A percentile compares a stretch with the other conserved stretches of the same genome.
Evolutionary conservation across 1,140 invertebrate genomes (phyloP).

Genomic region (Agrypnia vestita): DNA sequence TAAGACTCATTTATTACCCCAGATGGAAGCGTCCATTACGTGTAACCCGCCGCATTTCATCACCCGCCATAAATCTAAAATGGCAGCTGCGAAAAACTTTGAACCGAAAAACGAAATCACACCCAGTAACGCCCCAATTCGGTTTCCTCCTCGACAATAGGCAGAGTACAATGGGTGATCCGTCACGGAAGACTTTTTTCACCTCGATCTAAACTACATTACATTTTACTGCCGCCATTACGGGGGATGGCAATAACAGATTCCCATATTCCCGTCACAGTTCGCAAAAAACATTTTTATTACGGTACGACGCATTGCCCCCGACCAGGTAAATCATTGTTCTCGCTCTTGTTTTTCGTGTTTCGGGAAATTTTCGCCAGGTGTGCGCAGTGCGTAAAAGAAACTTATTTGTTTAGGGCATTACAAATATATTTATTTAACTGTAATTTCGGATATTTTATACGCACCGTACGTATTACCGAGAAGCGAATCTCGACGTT

Average conservation of each 20-base stretch:
- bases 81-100: conserved; percentile 54
- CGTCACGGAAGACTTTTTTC: conserved; percentile 46
- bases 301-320: not conserved
- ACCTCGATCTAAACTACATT: conserved; percentile 26
- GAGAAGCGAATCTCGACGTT: too few relatives aligned
- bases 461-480: too few relatives aligned
- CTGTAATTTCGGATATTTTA: too few relatives aligned
- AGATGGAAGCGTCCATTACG: not conserved
- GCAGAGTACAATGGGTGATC: conserved; percentile 50
- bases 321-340: conserved; percentile 25
- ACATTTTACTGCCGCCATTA: conserved; percentile 33
- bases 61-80: conserved; percentile 46
- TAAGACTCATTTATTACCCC: conserved; percentile 1
- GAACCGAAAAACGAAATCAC: conserved; percentile 43
- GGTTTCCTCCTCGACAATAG: conserved; percentile 51
- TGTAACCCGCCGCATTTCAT: conserved; percentile 35
- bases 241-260: not conserved
- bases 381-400: too few relatives aligned
- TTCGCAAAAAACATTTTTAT: conserved; percentile 19
- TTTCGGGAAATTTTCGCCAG: too few relatives aligned
- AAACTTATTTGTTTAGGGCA: too few relatives aligned
- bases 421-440: too few relatives aligned
- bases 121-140: conserved; percentile 50
- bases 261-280: not conserved
- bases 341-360: not conserved